Evolutionary conservation across 2,888 invertebrate species (phyloP).

Genomic region (Theretra japonica): DNA sequence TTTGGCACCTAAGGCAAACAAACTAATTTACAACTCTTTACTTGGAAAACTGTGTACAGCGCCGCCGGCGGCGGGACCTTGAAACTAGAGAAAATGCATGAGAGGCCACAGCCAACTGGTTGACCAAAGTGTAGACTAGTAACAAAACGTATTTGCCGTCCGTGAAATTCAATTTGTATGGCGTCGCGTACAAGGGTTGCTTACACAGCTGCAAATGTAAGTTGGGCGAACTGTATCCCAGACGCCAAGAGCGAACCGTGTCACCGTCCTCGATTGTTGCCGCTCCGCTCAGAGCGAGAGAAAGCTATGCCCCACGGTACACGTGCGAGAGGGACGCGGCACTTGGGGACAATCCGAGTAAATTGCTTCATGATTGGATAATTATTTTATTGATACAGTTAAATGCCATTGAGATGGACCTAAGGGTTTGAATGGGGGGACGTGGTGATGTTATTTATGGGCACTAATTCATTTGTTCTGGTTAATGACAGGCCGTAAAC

Average conservation of each 20-base stretch:
- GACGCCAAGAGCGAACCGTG: constrained; percentile 62
- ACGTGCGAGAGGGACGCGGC: constrained; percentile 50
- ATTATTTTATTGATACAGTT: constrained; percentile 83
- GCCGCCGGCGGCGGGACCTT: constrained; percentile 57
- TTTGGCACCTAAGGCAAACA: constrained; percentile 47
- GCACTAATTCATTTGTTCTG: constrained; percentile 34
- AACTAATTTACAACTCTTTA: constrained; percentile 56
- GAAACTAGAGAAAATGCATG: constrained; percentile 66
- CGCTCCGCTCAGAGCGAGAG: constrained; percentile 56
- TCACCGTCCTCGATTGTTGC: constrained; percentile 67
- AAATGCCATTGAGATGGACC: constrained; percentile 67
- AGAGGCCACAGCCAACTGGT: constrained; percentile 61
- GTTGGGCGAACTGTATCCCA: constrained; percentile 51
- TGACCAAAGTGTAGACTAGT: constrained; percentile 58
- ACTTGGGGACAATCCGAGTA: constrained; percentile 69
- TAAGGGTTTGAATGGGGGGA: constrained; percentile 55
- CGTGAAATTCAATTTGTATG: constrained; percentile 14
- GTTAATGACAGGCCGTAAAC: constrained; percentile 15
- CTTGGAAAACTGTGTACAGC: constrained; percentile 56
- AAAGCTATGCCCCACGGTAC: constrained; percentile 35
- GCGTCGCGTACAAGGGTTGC: background rate
- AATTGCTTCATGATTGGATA: constrained; percentile 83
- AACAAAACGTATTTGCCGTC: constrained; percentile 39
- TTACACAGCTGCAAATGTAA: constrained; percentile 35
- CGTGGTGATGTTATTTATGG: constrained; percentile 53